Conservation (phyloP, 2,888 invertebrate genomes). For the Plemyria rubiginata region DNA sequence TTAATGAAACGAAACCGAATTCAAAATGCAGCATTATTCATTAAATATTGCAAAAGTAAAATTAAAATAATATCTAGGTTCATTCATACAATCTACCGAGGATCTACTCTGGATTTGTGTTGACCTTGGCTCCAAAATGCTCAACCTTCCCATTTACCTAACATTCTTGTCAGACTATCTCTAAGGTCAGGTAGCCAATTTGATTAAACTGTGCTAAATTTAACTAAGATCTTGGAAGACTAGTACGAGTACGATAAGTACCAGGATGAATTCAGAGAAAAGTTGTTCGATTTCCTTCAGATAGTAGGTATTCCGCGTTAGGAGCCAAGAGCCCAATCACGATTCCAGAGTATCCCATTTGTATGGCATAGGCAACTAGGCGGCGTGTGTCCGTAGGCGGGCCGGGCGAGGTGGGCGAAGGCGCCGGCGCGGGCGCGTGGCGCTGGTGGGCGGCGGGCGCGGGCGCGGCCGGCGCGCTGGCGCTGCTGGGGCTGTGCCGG, state of each 20-base stretch:
- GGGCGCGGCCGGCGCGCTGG: slow-evolving; percentile 60
- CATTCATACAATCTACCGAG: slow-evolving; percentile 27
- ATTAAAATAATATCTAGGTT: slow-evolving; percentile 6
- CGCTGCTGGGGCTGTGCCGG: slow-evolving; percentile 51
- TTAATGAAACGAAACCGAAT: slow-evolving; percentile 30
- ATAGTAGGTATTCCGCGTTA: slow-evolving; percentile 9
- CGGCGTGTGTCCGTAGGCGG: slow-evolving; percentile 58
- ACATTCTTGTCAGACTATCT: background rate
- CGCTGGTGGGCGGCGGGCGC: slow-evolving; percentile 46
- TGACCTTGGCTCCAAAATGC: slow-evolving; percentile 32
- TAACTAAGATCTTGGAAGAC: background rate
- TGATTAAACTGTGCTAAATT: background rate
- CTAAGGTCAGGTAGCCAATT: background rate
- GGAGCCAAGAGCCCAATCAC: slow-evolving; percentile 30
- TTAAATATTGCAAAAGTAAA: slow-evolving; percentile 32
- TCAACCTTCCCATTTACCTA: background rate
- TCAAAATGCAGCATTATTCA: background rate
- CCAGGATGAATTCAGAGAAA: background rate
- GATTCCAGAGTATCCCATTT: slow-evolving; percentile 28
- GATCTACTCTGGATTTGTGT: slow-evolving; percentile 27
- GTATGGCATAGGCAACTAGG: slow-evolving; percentile 45
- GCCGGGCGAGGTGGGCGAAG: slow-evolving; percentile 40
- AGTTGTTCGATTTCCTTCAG: slow-evolving; percentile 8
- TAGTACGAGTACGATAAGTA: too few relatives aligned
- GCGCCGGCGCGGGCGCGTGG: slow-evolving; percentile 39